Base-by-base conservation (phyloP, 2,888 invertebrate species). In the Acrocera orbiculus region DNA sequence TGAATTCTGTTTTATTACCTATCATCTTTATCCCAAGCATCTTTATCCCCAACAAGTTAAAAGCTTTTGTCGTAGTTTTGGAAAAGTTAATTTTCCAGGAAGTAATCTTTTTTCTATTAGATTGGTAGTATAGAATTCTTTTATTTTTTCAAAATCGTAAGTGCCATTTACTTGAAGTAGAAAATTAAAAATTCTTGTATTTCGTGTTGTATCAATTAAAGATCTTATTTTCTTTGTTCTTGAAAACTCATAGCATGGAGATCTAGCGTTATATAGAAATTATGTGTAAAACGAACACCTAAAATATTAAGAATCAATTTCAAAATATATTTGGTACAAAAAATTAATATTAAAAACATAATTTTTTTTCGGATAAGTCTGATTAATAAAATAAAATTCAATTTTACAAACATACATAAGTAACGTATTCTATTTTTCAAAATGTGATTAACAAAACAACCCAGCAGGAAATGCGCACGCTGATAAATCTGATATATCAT, bases 1-100 rank as follows among this genome's bases (percentile, higher is more conserved):
- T 5, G 13, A 2, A 14, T 27, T 13, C 11, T 13, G 3, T 13
- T 26, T 9, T 23, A 23, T 39, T 66, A 67, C 83, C 54, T 58
- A 37, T 40, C 50, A 22, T 56, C 55, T 30, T 53, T 58, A 1
- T 53, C 53, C 58, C 83, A 85, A 1, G 77, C 81, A 51, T 83
- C 83, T 42, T n/a, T 75, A 70, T 1, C 80, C 80, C 70, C 76
- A 82, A 46, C 73, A 71, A 1, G 75, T 73, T 0, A 75, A 72
- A 29, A 85, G 55, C 23, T 67, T 61, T 34, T 75, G 73, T 3
- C 71, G 65, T 20, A 85, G 54, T 37, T 77, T 69, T 0, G 76
- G 76, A 48, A 76, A 79, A 47, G 65, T 61, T 7, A 73, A 53
- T 19, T 65, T 40, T 1, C 73, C 74, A 25, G 61, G 56, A 44